Conservation (phyloP, 2,113 vertebrate genomes). For the Tachysurus fulvidraco region DNA sequence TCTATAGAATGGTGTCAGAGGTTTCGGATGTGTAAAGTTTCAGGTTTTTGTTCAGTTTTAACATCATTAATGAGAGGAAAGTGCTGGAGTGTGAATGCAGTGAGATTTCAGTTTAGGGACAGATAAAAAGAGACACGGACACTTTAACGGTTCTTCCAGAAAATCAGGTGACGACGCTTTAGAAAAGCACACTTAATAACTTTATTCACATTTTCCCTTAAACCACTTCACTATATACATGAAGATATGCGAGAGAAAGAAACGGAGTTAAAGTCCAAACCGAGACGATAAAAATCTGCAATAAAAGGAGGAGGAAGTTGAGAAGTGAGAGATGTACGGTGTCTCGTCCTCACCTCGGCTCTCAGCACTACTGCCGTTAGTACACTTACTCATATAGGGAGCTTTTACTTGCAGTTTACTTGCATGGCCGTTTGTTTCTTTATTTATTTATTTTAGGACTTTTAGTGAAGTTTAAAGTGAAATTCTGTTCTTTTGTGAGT, state of each 20-base stretch:
- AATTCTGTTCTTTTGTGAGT: background rate
- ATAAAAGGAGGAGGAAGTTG: constrained; percentile 15
- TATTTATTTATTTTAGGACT: background rate
- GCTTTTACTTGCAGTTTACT: background rate
- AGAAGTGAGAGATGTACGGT: background rate
- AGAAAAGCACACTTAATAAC: background rate
- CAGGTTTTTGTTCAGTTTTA: background rate
- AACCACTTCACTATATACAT: background rate
- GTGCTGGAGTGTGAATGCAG: background rate
- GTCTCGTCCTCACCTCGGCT: background rate
- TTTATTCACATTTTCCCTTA: background rate
- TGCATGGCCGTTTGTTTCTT: constrained; percentile 11
- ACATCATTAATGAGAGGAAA: background rate
- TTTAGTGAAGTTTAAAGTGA: background rate
- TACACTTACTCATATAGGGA: background rate
- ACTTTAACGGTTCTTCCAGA: constrained; percentile 28
- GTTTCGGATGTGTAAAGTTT: background rate
- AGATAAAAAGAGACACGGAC: background rate
- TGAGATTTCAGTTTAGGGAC: background rate
- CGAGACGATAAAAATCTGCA: constrained; percentile 1
- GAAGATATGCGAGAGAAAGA: background rate
- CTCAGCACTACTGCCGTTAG: background rate
- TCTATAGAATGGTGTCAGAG: background rate
- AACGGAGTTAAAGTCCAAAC: background rate
- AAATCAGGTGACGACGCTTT: background rate